Evolutionary conservation across 1,140 invertebrate genomes (phyloP).

Genomic region (fruit fly (Drosophila melanogaster)): DNA sequence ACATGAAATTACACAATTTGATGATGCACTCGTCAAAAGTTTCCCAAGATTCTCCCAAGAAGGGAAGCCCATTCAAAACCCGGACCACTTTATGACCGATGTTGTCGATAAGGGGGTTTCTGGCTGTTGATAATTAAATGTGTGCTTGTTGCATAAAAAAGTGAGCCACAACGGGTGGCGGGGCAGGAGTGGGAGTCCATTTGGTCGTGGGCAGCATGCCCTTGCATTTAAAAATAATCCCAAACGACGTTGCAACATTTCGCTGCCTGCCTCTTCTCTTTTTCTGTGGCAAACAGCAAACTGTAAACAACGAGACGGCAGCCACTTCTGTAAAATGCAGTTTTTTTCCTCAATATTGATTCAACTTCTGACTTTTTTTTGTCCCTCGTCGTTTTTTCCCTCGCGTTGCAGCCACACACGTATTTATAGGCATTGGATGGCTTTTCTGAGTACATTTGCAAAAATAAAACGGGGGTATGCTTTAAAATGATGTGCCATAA

Average conservation of each 20-base stretch:
- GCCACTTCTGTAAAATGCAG: conserved; percentile 43
- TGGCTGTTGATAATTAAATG: conserved; percentile 63
- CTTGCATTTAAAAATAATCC: conserved; percentile 79
- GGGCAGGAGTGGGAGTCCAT: conserved; percentile 10
- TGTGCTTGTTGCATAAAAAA: conserved; percentile 62
- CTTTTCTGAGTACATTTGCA: conserved; percentile 44
- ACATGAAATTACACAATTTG: conserved; percentile 43
- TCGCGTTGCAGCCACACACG: conserved; percentile 18
- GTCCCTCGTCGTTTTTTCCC: conserved; percentile 9
- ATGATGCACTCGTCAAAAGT: conserved; percentile 23
- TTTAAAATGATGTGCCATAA: not conserved
- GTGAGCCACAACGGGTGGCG: not conserved
- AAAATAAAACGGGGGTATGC: not conserved
- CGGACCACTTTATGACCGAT: conserved; percentile 31
- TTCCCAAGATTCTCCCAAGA: conserved; percentile 19
- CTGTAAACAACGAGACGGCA: conserved; percentile 39
- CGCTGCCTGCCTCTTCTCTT: conserved; percentile 10
- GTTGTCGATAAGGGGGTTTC: conserved; percentile 35
- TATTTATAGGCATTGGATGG: conserved; percentile 36
- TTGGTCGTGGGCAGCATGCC: conserved; percentile 66
- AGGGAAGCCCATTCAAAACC: conserved; percentile 20
- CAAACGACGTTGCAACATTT: conserved; percentile 57
- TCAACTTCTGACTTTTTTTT: conserved; percentile 50
- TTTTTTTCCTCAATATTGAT: conserved; percentile 63
- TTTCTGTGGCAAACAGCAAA: conserved; percentile 31